Evolutionary conservation across 2,888 invertebrate species (phyloP), one percentile per base, ranked within the genome.

Genomic region (Automeris io): DNA sequence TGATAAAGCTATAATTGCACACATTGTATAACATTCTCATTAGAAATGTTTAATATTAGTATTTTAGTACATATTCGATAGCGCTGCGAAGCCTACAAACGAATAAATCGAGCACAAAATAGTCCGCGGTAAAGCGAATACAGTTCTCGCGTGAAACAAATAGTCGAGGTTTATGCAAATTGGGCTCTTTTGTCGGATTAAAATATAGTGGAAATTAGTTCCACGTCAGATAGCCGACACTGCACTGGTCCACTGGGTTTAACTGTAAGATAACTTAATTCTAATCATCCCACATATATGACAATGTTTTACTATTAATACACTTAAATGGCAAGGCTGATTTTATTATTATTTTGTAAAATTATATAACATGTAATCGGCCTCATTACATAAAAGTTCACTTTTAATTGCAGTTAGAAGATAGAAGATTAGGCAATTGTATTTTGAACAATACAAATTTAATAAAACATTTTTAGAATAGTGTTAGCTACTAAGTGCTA

Each of bases 151-250:
- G 77, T 77, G 82, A 70, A 81, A 80, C 80, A 82, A 81, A 81
- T 78, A 79, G 70, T 62, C 70, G 78, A 82, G 83, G 82, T 81
- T 85, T 85, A 85, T 85, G 82, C 75, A 83, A 83, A 85, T 85
- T 81, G 79, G 72, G 70, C 81, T 83, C 76, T 80, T 85, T 85
- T 85, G 80, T 85, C 65, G 80, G 79, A 83, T 85, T 85, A 85
- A 85, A 82, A 82, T 82, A 83, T 82, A 81, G 85, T 70, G 71
- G 76, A 70, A 81, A 83, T 83, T 85, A 83, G 82, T 85, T 80
- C 73, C 76, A 70, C 78, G 83, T 82, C 82, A 81, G 79, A 78
- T 78, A 81, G 76, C 75, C 32, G 37, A 37, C 37, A 31, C 32
- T 24, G 33, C 39, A 32, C 25, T 26, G 33, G 24, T 24, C 26